Conservation (phyloP, 2,888 invertebrate species). For the Fragum sueziense region DNA sequence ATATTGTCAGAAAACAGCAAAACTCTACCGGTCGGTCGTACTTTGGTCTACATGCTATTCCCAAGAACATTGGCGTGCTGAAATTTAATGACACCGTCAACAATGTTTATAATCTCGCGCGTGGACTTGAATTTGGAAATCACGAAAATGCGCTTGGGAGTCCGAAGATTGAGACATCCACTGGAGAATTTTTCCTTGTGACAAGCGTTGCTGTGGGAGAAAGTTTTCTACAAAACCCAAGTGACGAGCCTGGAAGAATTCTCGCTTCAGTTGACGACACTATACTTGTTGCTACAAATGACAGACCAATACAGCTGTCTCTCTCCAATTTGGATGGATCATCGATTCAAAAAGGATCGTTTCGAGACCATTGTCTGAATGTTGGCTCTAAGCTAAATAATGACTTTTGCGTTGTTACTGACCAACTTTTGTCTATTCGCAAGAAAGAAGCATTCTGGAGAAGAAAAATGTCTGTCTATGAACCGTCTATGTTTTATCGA, state of each 20-base stretch:
- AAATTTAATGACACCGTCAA: constrained; percentile 41
- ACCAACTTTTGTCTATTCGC: constrained; percentile 42
- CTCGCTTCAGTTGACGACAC: constrained; percentile 61
- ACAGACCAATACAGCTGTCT: constrained; percentile 53
- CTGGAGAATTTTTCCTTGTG: constrained; percentile 61
- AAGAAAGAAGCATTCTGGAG: constrained; percentile 68
- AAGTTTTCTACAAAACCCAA: not conserved
- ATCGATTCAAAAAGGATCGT: constrained; percentile 37
- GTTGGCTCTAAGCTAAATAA: constrained; percentile 45
- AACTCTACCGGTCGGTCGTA: constrained; percentile 55
- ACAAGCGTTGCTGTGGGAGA: constrained; percentile 56
- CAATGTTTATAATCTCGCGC: constrained; percentile 59
- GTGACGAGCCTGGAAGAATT: constrained; percentile 54
- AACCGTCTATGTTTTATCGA: constrained; percentile 66
- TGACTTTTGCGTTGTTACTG: constrained; percentile 27
- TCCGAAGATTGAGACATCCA: constrained; percentile 62
- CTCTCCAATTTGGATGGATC: constrained; percentile 62
- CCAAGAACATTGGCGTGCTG: constrained; percentile 66
- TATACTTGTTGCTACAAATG: constrained; percentile 56
- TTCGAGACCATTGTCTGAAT: constrained; percentile 41
- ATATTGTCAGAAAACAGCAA: constrained; percentile 44
- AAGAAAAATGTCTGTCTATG: constrained; percentile 56
- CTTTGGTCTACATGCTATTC: constrained; percentile 63
- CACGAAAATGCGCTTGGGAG: constrained; percentile 68
- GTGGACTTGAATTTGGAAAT: constrained; percentile 65